Conservation (phyloP, 2,888 invertebrate genomes). For the Drosophila peninsularis region DNA sequence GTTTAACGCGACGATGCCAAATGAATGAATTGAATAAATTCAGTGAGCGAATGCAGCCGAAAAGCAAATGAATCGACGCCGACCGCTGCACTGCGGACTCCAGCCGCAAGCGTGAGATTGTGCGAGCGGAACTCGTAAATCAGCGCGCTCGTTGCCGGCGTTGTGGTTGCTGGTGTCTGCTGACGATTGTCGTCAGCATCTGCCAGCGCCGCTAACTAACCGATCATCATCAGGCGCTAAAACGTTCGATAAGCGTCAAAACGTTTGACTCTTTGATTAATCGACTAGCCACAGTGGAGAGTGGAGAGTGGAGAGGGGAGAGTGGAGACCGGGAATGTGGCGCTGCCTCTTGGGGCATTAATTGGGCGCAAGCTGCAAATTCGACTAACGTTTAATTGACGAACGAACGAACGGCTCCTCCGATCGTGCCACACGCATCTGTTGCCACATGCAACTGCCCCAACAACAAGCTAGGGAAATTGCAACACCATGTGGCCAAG, state of each 20-base stretch:
- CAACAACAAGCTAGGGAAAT: conserved; percentile 54
- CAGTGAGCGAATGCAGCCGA: conserved; percentile 28
- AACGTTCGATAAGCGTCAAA: conserved; percentile 56
- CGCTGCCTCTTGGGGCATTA: conserved; percentile 35
- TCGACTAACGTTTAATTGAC: conserved; percentile 54
- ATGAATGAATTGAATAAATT: conserved; percentile 34
- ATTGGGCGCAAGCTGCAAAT: conserved; percentile 50
- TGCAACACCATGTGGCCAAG: conserved; percentile 58
- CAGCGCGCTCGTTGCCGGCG: conserved; percentile 19
- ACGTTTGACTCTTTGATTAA: conserved; percentile 50
- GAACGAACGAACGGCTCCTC: conserved; percentile 37
- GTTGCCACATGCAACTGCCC: conserved; percentile 45
- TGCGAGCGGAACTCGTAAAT: conserved; percentile 60
- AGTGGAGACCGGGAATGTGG: background rate
- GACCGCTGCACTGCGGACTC: conserved; percentile 8
- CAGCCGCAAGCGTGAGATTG: conserved; percentile 52
- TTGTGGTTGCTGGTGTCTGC: background rate
- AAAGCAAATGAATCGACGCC: conserved; percentile 30
- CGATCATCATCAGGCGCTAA: conserved; percentile 50
- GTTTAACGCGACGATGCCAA: conserved; percentile 33
- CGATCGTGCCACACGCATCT: conserved; percentile 62
- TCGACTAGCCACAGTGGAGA: conserved; percentile 37
- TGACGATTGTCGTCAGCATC: conserved; percentile 41
- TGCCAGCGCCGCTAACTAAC: conserved; percentile 12
- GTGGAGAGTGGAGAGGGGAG: conserved; percentile 1